A percentile compares a stretch with the other conserved stretches of the same genome.
Evolutionary conservation across 92 coral and sea anemone genomes (phyloP).

Genomic region (Paragorgia papillata): DNA sequence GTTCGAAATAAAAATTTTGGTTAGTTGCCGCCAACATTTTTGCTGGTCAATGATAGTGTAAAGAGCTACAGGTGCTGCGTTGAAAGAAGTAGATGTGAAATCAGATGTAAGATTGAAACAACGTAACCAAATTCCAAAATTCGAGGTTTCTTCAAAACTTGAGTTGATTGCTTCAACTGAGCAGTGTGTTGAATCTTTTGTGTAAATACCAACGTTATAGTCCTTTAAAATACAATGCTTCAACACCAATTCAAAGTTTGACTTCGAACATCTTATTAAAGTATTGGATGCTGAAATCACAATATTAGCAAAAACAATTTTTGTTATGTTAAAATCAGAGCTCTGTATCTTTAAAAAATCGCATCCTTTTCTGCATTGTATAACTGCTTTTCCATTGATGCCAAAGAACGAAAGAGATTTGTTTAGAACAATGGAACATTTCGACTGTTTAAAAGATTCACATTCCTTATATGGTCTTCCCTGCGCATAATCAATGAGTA

Average conservation of each 20-base stretch:
- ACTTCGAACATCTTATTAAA: neutral
- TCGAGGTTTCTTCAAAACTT: neutral
- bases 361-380: neutral
- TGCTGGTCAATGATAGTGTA: neutral
- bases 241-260: slow-evolving; percentile 7
- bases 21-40: neutral
- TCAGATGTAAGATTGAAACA: neutral
- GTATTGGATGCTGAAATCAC: neutral
- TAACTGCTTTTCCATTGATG: neutral
- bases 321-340: neutral
- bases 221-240: neutral
- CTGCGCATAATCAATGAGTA: slow-evolving; percentile 3
- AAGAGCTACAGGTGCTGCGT: neutral
- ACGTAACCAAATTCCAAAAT: neutral
- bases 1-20: neutral
- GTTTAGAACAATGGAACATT: neutral
- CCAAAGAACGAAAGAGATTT: slow-evolving; percentile 5
- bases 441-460: neutral
- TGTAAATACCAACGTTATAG: neutral
- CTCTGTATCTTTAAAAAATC: neutral
- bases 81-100: neutral
- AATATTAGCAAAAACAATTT: slow-evolving; percentile 4
- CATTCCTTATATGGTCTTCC: slow-evolving; percentile 29
- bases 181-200: neutral
- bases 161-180: neutral